Base-by-base conservation (phyloP, 1,140 invertebrate genomes). In the Conus betulinus region DNA sequence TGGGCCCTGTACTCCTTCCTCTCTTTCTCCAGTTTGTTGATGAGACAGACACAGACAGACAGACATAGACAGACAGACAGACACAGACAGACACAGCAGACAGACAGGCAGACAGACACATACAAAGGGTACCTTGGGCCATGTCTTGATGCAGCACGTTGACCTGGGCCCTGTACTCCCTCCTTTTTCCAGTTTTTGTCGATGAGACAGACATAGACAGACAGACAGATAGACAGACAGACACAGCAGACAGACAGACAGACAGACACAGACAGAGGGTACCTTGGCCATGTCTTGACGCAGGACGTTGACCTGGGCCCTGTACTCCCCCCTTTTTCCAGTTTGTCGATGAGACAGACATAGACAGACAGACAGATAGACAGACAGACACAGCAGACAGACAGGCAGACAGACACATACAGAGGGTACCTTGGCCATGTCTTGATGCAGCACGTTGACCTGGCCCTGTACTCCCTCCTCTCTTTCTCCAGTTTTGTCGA, bases 261-360 rank as follows among this genome's bases (percentile, higher is more conserved):
- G 67, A 71, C 23, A 71, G 15, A 71, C 13, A 71, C 8, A 71
- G 13, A 23, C 67, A 71, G 67, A 71, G 8, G 20, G 67, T 5
- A 92, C 55, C 60, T 90, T 89, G n/a, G 89, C 84, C 23, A 92
- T 76, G 63, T 93, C 92, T 39, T 92, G 90, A 13, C 74, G 85
- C 23, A 90, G 84, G 74, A 88, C 87, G 25, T 92, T 91, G 23
- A 91, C 89, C 11, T 87, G 60, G 7, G 60, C n/a, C 74, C 91
- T 89, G 63, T 89, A 89, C 25, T 55, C 53, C 87, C 89, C 20
- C 79, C 85, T 52, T 90, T 89, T 71, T 93, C 92, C 4, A 91
- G 79, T 79, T 90, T 91, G 23, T 90, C 87, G 23, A 93, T 91
- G 53, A 90, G 82, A 52, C 92, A 90, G 27, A 60, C 57, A 60